phyloP scores from a whole-genome alignment of 1,140 invertebrate genomes.

The Ceratosolen solmsi region DNA sequence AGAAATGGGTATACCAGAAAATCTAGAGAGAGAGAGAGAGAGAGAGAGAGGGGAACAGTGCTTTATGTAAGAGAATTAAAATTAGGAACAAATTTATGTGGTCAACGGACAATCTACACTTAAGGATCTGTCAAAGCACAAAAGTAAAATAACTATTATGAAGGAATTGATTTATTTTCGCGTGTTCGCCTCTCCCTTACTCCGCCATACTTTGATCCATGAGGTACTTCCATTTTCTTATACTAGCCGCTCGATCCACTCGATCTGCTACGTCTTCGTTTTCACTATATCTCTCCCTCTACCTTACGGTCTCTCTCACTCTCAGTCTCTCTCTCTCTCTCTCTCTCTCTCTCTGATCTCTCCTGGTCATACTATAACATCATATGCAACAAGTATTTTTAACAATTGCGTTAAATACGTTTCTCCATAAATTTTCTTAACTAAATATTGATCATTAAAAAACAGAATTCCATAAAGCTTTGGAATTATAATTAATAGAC shows the following conservation, averaged over 20 bases:
- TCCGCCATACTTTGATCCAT: conserved; percentile 2
- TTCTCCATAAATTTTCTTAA: no score
- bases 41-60: not conserved
- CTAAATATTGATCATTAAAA: no score
- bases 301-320: not conserved
- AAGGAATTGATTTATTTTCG: conserved; percentile 37
- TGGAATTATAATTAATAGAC: no score
- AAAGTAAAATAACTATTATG: conserved; percentile 8
- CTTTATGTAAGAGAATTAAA: not conserved
- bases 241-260: not conserved
- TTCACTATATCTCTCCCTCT: not conserved
- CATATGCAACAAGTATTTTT: no score
- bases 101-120: not conserved
- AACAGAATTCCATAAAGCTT: no score
- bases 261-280: not conserved
- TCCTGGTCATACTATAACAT: no score
- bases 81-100: not conserved
- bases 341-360: not conserved
- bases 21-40: not conserved
- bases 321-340: not conserved
- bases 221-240: not conserved
- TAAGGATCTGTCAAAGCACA: not conserved
- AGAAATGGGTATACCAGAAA: not conserved
- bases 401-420: no score
- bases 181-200: not conserved